Conservation (phyloP, 2,797 vertebrate genomes). For the Malacoraja senta region DNA sequence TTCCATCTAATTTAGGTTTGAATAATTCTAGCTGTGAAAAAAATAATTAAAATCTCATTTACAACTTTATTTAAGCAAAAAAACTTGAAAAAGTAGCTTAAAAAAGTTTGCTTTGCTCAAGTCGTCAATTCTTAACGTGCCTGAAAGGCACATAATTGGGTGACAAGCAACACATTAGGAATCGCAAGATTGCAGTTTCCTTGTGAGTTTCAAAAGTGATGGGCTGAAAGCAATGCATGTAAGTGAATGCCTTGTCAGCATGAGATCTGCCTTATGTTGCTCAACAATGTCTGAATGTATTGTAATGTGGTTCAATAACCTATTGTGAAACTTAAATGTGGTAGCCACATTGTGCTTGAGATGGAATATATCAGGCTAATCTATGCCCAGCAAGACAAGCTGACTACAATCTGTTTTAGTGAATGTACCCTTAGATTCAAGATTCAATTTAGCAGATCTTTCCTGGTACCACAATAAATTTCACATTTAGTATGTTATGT, state of each 20-base stretch:
- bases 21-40: background rate
- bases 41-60: background rate
- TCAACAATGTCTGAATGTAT: background rate
- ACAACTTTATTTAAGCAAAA: background rate
- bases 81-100: background rate
- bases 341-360: background rate
- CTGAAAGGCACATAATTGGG: background rate
- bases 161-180: background rate
- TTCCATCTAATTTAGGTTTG: background rate
- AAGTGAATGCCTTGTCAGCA: conserved; percentile 19
- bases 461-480: background rate
- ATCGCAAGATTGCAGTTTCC: background rate
- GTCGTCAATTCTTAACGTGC: background rate
- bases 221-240: background rate
- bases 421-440: background rate
- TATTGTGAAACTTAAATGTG: background rate
- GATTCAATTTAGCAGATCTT: background rate
- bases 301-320: background rate
- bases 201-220: background rate
- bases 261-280: background rate
- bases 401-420: background rate
- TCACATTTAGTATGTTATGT: background rate
- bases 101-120: background rate
- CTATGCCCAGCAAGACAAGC: background rate
- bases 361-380: background rate